These are phyloP conservation scores for Trachemys scripta DNA, from an alignment of 2,113 vertebrate genomes.

Conservation along the genomic window DNA sequence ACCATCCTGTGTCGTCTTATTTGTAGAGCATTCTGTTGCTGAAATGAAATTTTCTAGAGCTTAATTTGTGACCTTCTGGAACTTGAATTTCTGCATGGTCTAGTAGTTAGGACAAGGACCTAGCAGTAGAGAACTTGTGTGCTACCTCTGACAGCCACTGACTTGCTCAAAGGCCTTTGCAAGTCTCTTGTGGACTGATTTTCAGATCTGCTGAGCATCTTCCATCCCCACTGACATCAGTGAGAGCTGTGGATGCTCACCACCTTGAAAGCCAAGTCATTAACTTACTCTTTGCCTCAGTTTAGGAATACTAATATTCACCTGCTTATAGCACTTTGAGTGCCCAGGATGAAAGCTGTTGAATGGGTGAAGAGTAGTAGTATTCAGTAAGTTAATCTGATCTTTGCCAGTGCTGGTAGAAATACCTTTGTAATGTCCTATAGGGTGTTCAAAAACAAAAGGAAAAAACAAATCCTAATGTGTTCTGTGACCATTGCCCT, in stretches of 20 bases:
- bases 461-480: neutral
- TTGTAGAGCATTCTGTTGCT: neutral
- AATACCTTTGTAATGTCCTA: neutral
- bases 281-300: neutral
- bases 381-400: neutral
- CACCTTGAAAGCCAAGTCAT: neutral
- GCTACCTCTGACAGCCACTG: neutral
- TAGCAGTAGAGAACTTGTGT: neutral
- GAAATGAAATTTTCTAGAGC: neutral
- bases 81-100: neutral
- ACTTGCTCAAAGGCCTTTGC: neutral
- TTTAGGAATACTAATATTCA: neutral
- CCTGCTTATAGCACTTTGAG: neutral
- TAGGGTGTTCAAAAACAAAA: neutral
- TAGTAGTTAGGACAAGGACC: neutral
- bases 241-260: neutral
- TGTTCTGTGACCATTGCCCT: neutral
- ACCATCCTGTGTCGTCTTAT: neutral
- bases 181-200: neutral
- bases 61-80: neutral
- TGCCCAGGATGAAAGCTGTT: neutral
- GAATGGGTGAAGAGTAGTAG: neutral
- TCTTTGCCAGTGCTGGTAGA: neutral
- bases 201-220: neutral
- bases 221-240: neutral